Conservation (phyloP, 2,113 vertebrate species). For the Eira barbara region DNA sequence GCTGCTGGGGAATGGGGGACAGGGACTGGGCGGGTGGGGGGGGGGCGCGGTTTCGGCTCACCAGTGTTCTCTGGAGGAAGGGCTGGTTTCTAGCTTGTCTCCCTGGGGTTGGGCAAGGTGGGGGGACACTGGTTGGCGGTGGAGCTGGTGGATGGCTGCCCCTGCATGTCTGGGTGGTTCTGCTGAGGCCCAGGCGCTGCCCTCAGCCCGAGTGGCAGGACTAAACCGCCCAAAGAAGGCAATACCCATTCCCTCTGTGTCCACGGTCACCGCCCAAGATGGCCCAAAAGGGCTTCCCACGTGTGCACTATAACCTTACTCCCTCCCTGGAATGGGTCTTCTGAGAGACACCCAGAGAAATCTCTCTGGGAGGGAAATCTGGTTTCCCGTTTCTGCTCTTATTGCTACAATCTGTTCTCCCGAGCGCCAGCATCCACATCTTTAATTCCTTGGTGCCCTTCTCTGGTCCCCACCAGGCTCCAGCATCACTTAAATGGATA, state of each 20-base stretch:
- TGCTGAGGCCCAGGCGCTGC: neutral
- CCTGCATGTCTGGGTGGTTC: neutral
- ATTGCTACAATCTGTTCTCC: neutral
- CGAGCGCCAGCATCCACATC: neutral
- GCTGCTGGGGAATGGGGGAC: too few species aligned
- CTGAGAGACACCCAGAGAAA: neutral
- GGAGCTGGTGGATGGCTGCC: neutral
- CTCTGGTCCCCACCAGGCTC: neutral
- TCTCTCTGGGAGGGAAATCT: neutral
- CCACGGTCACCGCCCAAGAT: fast-evolving
- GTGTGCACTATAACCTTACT: neutral
- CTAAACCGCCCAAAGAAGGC: neutral
- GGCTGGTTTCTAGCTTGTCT: neutral
- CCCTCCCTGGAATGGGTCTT: neutral
- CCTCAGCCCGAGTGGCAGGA: neutral
- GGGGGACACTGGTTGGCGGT: neutral
- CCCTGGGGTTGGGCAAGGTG: neutral
- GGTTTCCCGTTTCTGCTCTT: neutral
- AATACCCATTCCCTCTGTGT: neutral
- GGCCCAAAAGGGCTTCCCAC: neutral
- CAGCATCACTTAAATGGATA: neutral
- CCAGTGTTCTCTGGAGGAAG: neutral
- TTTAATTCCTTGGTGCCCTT: neutral
- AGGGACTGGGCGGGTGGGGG: fast-evolving
- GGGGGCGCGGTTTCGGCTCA: neutral